Base-by-base conservation (phyloP, 2,113 vertebrate species). In the Ageneiosus marmoratus region DNA sequence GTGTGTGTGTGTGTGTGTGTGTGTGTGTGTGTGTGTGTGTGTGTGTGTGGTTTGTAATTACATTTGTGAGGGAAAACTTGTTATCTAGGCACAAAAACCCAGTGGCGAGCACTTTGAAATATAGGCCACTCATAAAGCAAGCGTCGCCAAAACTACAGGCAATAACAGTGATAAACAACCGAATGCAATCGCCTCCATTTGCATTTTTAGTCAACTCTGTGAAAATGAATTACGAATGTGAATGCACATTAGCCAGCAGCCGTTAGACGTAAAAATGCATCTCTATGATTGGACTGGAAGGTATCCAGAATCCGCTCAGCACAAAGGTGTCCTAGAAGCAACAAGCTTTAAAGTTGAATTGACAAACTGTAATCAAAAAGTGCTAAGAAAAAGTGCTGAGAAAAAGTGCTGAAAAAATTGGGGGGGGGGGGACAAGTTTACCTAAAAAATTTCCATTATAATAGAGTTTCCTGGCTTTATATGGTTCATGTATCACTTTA, bases 91-190 rank as follows among this genome's bases (percentile, higher is more conserved):
- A 87, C 89, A 90, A 58, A 53, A 88, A 91, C 93, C 89, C 88
- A 62, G 87, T 84, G 90, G 92, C 93, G 53, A 89, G 88, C 77
- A 81, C 93, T 94, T 93, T 94, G 93, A 93, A 93, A 94, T 93
- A 86, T 88, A 87, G 86, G 83, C 88, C 90, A 89, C 87, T 92
- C 91, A 67, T 90, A 90, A 86, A 91, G 84, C 72, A 48, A 86
- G 89, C 90, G 16, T 90, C 83, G 91, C 92, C 90, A 90, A 91
- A 93, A 90, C 41, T 89, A 89, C 89, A 87, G 87, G 87, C 92
- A 92, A 90, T 90, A 91, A 86, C 87, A 80, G 89, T 93, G 92
- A 93, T 94, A 92, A 93, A 93, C 88, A 89, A 89, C 77, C 86
- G 69, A 83, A 86, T 90, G 90, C 90, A 92, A 93, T 92, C 91